Conservation (phyloP, 2,888 invertebrate genomes). For the Megaustenia siamemsis region DNA sequence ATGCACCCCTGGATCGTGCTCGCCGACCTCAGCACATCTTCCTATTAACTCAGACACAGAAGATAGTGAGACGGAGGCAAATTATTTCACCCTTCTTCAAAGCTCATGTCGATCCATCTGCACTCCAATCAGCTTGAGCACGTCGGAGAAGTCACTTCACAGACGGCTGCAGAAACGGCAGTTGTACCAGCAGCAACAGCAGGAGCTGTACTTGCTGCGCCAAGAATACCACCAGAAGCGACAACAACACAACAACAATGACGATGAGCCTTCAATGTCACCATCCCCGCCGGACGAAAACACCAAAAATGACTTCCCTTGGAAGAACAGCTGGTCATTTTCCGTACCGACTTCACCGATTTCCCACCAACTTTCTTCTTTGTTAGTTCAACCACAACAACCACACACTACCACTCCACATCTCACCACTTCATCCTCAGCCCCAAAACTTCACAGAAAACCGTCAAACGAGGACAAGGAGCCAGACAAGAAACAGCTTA, state of each 20-base stretch:
- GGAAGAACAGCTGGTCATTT: background rate
- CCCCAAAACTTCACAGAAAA: background rate
- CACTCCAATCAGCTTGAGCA: constrained; percentile 18
- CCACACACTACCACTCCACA: background rate
- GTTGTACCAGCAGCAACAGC: constrained; percentile 38
- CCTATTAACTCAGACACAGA: constrained; percentile 39
- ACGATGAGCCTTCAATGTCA: background rate
- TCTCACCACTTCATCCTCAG: background rate
- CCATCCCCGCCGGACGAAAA: background rate
- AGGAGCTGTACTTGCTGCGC: constrained; percentile 11
- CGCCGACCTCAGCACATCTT: background rate
- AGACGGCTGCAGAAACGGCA: constrained; percentile 30
- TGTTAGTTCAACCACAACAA: background rate
- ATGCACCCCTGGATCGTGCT: background rate
- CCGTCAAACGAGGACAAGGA: background rate
- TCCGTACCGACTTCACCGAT: background rate
- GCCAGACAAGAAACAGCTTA: background rate
- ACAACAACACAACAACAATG: background rate
- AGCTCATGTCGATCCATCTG: constrained; percentile 26
- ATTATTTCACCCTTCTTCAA: constrained; percentile 36
- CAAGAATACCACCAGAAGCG: constrained; percentile 7
- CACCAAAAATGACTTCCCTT: background rate
- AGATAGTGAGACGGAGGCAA: constrained; percentile 51
- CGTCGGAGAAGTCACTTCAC: constrained; percentile 41
- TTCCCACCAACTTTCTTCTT: background rate